phyloP scores from a whole-genome alignment of 2,888 invertebrate species.

The Agonopterix alstromeriana region DNA sequence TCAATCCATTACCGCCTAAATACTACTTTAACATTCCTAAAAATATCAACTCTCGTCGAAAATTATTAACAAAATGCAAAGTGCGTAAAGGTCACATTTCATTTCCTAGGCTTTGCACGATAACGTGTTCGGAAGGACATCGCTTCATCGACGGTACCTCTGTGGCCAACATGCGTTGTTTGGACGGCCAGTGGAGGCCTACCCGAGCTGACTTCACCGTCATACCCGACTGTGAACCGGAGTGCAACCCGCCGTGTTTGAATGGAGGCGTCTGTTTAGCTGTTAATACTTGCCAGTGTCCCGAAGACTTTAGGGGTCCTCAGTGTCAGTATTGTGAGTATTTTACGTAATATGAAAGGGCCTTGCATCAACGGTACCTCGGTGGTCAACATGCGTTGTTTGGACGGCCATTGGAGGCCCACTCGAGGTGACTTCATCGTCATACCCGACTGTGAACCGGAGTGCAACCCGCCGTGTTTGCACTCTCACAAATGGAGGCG shows the following conservation, averaged over 20 bases:
- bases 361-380: constrained; percentile 81
- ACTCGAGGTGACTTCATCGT: constrained; percentile 77
- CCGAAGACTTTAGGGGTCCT: constrained; percentile 81
- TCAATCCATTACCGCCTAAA: too few species aligned
- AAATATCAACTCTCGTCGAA: too few species aligned
- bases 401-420: constrained; percentile 83
- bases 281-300: constrained; percentile 87
- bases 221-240: constrained; percentile 84
- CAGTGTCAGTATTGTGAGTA: constrained; percentile 81
- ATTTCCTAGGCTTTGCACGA: constrained; percentile 77
- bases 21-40: too few species aligned
- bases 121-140: constrained; percentile 80
- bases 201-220: constrained; percentile 77
- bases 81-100: neutral
- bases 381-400: constrained; percentile 81
- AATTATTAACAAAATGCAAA: too few species aligned
- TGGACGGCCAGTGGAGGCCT: constrained; percentile 83
- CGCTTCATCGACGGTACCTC: constrained; percentile 84
- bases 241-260: constrained; percentile 80
- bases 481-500: constrained; percentile 92
- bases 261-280: constrained; percentile 90
- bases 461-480: constrained; percentile 80
- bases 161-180: constrained; percentile 81
- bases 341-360: neutral
- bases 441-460: constrained; percentile 84